Percentiles rank a stretch among this genome's conserved stretches.
Conservation (phyloP, 2,888 invertebrate species). For the Lysandra bellargus region DNA sequence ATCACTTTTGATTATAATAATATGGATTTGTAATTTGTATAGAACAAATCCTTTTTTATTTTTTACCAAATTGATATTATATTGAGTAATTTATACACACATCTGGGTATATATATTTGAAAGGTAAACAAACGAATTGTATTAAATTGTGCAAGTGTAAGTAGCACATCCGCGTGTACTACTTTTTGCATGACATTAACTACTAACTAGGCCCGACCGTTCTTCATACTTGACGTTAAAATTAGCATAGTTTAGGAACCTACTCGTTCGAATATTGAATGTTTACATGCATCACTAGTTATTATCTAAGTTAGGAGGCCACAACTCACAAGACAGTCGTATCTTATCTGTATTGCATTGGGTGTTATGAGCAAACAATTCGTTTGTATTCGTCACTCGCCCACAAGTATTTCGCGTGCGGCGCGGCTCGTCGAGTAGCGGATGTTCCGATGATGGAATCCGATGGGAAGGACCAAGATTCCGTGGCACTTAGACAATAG, state of each 20-base stretch:
- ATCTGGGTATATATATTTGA: background rate
- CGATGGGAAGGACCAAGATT: conserved; percentile 79
- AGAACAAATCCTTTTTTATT: no score
- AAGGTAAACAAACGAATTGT: conserved; percentile 2
- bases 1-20: background rate
- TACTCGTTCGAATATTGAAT: background rate
- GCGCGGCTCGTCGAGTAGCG: conserved; percentile 65
- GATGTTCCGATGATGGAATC: conserved; percentile 74
- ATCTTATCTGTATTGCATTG: conserved; percentile 67
- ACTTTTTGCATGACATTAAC: conserved; percentile 26
- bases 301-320: conserved; percentile 18
- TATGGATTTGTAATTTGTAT: background rate
- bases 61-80: background rate
- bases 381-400: conserved; percentile 55
- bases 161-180: conserved; percentile 25
- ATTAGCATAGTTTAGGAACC: conserved; percentile 2
- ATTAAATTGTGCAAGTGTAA: conserved; percentile 4
- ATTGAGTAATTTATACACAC: background rate
- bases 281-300: background rate
- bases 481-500: conserved; percentile 79
- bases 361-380: conserved; percentile 50
- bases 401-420: conserved; percentile 63
- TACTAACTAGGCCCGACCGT: background rate
- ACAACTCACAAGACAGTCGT: conserved; percentile 47
- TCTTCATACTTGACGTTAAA: conserved; percentile 8